Conservation (phyloP, 1,140 invertebrate species). For the Drosophila bipectinata region DNA sequence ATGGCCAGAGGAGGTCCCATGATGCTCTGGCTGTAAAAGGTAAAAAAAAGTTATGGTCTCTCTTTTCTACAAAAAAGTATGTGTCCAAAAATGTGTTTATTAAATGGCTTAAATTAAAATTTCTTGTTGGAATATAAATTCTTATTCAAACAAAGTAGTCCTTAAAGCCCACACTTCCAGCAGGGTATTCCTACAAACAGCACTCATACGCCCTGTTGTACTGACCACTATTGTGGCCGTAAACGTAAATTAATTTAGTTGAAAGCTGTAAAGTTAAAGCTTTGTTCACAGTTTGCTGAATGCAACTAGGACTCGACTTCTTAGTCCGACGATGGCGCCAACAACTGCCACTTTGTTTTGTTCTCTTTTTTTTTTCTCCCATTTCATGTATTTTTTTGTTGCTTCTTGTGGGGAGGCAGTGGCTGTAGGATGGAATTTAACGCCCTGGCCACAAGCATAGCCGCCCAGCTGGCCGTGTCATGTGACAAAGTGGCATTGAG, state of each 20-base stretch:
- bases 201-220: conserved; percentile 15
- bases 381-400: not conserved
- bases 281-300: conserved; percentile 65
- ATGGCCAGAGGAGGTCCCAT: not conserved
- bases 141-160: not conserved
- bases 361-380: conserved; percentile 3
- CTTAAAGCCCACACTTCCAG: not conserved
- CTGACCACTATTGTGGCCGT: conserved; percentile 46
- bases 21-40: conserved; percentile 11
- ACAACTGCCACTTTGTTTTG: conserved; percentile 21
- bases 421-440: conserved; percentile 48
- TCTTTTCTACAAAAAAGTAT: not conserved
- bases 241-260: conserved; percentile 83
- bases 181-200: conserved; percentile 13
- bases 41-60: not conserved
- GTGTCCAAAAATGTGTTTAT: not conserved
- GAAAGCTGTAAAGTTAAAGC: conserved; percentile 83
- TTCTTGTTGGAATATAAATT: not conserved
- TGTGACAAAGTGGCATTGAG: conserved; percentile 72
- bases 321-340: conserved; percentile 58
- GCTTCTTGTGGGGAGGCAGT: not conserved
- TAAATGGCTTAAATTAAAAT: not conserved
- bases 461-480: conserved; percentile 62
- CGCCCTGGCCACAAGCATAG: conserved; percentile 17
- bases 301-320: conserved; percentile 32